Conservation (phyloP, 1,140 invertebrate genomes). For the Psilanteris sp. region DNA sequence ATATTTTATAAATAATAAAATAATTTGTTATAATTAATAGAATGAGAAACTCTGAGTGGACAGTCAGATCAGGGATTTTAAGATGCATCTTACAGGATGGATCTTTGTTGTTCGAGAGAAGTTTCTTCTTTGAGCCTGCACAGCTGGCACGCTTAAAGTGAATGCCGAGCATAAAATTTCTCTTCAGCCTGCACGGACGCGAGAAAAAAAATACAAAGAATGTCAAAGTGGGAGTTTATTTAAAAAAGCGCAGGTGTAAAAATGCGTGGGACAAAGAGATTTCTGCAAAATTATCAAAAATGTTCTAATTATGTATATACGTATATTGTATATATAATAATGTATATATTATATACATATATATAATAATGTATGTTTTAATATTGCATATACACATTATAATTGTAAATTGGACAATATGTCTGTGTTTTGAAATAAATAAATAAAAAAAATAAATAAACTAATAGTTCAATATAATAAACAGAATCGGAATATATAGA, state of each 20-base stretch:
- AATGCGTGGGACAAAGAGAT: constrained; percentile 43
- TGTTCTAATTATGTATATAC: constrained; percentile 1
- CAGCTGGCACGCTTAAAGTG: constrained; percentile 46
- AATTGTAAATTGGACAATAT: too few relatives aligned
- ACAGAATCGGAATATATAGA: too few relatives aligned
- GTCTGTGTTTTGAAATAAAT: too few relatives aligned
- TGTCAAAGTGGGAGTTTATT: constrained; percentile 43
- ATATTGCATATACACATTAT: too few relatives aligned
- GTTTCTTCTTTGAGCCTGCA: constrained; percentile 50
- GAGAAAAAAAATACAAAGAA: constrained; percentile 50
- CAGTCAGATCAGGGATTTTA: constrained; percentile 50
- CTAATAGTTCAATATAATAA: not conserved
- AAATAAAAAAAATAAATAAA: constrained; percentile 2
- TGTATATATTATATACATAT: too few relatives aligned
- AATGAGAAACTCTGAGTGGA: constrained; percentile 40
- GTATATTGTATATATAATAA: too few relatives aligned
- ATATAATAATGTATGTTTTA: too few relatives aligned
- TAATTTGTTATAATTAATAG: too few relatives aligned
- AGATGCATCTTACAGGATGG: constrained; percentile 35
- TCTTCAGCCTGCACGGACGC: constrained; percentile 24
- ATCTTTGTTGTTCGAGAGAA: constrained; percentile 54
- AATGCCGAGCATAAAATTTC: constrained; percentile 56
- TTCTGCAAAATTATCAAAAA: constrained; percentile 35
- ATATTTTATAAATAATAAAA: too few relatives aligned
- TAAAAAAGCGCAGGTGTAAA: constrained; percentile 55